Evolutionary conservation across 2,113 vertebrate genomes (phyloP).

Genomic region (Anas platyrhynchos): DNA sequence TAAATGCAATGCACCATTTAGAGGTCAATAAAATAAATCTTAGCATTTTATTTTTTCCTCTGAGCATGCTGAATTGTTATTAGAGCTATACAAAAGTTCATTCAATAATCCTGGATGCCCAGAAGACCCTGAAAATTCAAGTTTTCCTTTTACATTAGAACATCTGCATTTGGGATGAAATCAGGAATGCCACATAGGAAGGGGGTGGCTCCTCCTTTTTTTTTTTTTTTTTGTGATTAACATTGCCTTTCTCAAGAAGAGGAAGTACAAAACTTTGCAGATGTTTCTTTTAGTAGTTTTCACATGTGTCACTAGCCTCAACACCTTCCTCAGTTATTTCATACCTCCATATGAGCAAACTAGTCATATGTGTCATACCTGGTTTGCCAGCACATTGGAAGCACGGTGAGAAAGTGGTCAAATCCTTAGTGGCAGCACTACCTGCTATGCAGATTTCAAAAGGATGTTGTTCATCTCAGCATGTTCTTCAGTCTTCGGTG

Average conservation of each 20-base stretch:
- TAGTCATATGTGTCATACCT: background rate
- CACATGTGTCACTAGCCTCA: background rate
- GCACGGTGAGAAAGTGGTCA: background rate
- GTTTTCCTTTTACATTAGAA: background rate
- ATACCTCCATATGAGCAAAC: background rate
- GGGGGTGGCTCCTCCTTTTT: background rate
- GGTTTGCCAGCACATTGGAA: background rate
- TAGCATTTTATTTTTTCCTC: background rate
- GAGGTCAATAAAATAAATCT: background rate
- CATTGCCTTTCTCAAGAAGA: background rate
- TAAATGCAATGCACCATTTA: background rate
- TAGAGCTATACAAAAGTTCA: background rate
- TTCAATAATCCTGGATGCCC: background rate
- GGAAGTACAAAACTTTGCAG: background rate
- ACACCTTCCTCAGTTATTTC: background rate
- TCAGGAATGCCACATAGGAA: background rate
- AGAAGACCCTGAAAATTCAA: background rate
- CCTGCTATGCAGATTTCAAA: background rate
- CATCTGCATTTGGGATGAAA: background rate
- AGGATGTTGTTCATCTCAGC: background rate
- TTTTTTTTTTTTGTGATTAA: background rate
- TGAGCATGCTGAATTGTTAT: background rate
- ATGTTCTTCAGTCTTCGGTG: background rate
- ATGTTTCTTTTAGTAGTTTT: background rate
- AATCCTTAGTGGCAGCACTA: background rate